A percentile compares a stretch with the other conserved stretches of the same genome.
These are phyloP conservation scores for Pycnonotus jocosus DNA, from an alignment of 2,113 vertebrate species.

Conservation along the genomic window DNA sequence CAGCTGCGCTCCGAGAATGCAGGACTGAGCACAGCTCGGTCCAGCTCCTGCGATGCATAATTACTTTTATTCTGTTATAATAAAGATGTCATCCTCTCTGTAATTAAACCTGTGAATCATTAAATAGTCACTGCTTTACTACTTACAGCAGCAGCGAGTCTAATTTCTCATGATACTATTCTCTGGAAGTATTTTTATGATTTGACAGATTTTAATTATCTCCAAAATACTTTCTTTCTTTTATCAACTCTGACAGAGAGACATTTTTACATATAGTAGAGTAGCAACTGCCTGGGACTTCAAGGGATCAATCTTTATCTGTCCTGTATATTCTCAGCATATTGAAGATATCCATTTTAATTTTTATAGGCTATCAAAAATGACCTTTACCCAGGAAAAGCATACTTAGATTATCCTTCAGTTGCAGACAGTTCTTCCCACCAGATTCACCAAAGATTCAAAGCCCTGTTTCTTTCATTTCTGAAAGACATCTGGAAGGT, in stretches of 20 bases:
- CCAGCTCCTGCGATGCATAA: neutral
- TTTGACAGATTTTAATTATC: slow-evolving; percentile 9
- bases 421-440: neutral
- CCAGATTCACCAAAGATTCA: neutral
- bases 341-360: neutral
- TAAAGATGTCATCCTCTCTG: neutral
- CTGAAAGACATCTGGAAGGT: neutral
- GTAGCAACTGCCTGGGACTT: neutral
- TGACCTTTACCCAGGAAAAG: neutral
- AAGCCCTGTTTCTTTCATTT: neutral
- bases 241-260: neutral
- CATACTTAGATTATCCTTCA: neutral
- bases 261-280: neutral
- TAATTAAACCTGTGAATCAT: slow-evolving; percentile 13
- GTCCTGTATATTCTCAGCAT: neutral
- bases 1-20: neutral
- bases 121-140: neutral
- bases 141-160: neutral
- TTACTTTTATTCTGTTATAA: slow-evolving; percentile 4
- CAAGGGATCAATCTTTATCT: neutral
- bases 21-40: neutral
- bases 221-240: neutral
- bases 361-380: neutral
- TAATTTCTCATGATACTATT: neutral
- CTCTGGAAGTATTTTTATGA: neutral